These are phyloP conservation scores for Pecten maximus DNA, from an alignment of 2,888 invertebrate species.

Conservation along the genomic window DNA sequence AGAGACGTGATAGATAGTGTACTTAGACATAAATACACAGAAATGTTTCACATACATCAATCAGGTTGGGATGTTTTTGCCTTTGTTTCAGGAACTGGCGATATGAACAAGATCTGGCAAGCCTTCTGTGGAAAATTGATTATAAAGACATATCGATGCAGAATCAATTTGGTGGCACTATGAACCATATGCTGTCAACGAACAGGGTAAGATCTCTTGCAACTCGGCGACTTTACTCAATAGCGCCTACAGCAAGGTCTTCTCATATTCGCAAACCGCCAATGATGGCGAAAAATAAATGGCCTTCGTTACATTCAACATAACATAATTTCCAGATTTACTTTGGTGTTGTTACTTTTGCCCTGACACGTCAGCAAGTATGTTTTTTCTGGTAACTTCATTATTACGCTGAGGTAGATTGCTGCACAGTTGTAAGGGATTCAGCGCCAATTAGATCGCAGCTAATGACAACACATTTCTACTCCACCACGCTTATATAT, in stretches of 20 bases:
- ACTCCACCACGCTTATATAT: not conserved
- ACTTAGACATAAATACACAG: not conserved
- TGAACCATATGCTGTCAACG: conserved; percentile 48
- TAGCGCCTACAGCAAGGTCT: not conserved
- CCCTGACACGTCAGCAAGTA: not conserved
- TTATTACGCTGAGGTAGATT: not conserved
- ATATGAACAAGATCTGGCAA: conserved; percentile 96
- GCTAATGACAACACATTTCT: not conserved
- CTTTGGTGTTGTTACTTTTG: not conserved
- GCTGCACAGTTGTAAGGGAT: not conserved
- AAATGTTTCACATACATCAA: not conserved
- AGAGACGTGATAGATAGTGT: not conserved
- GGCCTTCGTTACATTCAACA: not conserved
- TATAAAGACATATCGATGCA: conserved; percentile 84
- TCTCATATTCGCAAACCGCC: not conserved
- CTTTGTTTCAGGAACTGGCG: conserved; percentile 91
- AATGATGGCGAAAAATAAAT: not conserved
- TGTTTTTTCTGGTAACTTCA: not conserved
- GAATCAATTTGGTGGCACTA: conserved; percentile 57
- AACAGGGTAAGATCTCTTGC: conserved; percentile 38
- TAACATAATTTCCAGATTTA: not conserved
- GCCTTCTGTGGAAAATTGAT: conserved; percentile 96
- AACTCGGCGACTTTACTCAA: conserved; percentile 10
- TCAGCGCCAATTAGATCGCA: not conserved
- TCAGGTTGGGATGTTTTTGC: not conserved